A percentile compares a stretch with the other conserved stretches of the same genome.
phyloP scores from a whole-genome alignment of 2,797 vertebrate species.

The Sphaeramia orbicularis region DNA sequence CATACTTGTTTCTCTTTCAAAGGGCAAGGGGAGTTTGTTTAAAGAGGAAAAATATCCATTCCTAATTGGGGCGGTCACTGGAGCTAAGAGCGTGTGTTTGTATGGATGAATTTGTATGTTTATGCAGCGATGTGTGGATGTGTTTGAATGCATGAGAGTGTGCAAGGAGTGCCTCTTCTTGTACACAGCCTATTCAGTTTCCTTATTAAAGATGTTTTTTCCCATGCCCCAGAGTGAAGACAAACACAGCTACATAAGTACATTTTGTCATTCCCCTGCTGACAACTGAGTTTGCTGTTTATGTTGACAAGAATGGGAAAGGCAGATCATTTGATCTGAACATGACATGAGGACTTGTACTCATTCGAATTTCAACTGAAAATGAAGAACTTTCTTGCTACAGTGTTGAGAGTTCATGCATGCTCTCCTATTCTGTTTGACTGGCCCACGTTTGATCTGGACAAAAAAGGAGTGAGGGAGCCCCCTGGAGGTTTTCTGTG shows the following conservation, averaged over 20 bases:
- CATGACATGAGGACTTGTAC: constrained; percentile 53
- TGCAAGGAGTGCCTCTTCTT: constrained; percentile 55
- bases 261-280: constrained; percentile 67
- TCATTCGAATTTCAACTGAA: constrained; percentile 52
- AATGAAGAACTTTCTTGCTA: constrained; percentile 67
- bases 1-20: constrained; percentile 63
- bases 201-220: constrained; percentile 42
- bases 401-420: constrained; percentile 55
- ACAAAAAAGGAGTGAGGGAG: constrained; percentile 71
- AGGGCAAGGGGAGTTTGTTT: constrained; percentile 63
- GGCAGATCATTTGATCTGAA: constrained; percentile 62
- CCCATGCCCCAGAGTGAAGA: constrained; percentile 48
- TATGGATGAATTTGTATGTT: constrained; percentile 45
- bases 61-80: constrained; percentile 85
- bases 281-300: constrained; percentile 60
- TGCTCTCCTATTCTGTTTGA: constrained; percentile 82
- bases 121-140: constrained; percentile 42
- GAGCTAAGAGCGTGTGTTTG: constrained; percentile 67
- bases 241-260: constrained; percentile 37
- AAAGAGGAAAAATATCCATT: constrained; percentile 78
- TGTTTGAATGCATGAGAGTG: constrained; percentile 41
- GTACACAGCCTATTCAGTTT: constrained; percentile 53
- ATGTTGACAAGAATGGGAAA: constrained; percentile 53
- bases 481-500: constrained; percentile 76
- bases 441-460: constrained; percentile 75